Evolutionary conservation across 2,113 vertebrate genomes (phyloP), one percentile per base, ranked within the genome.

Genomic region (Rattus rattus): DNA sequence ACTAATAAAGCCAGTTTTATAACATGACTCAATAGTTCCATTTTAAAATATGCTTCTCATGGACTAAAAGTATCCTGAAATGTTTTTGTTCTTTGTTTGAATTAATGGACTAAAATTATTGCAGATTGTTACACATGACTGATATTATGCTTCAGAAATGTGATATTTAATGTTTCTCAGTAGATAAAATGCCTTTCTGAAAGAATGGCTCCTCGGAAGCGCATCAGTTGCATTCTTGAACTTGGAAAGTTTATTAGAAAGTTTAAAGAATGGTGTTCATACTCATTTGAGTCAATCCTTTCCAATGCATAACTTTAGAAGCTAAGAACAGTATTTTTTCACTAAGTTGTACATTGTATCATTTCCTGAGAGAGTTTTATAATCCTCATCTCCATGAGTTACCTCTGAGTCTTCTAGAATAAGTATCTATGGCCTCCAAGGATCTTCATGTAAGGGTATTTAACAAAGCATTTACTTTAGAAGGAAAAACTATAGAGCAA

Each of bases 21-120:
- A 87, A 47, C 39, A 91, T 75, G 63, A 39, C n/a, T 88, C 33
- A 88, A 54, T 77, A 77, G 65, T 80, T 33, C 1, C 3, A 92
- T 70, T 88, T 92, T 22, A 90, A 75, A 88, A 87, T 84, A 94
- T 63, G 63, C 12, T 49, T 52, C 80, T 92, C n/a, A 24, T 28
- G n/a, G 36, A 89, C 56, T 49, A 86, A 86, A 65, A 76, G 77
- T 80, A 96, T n/a, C 52, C 63, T 69, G 5, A 28, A 13, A 36
- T 49, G 2, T 80, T 92, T 94, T n/a, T 90, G 90, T 92, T 84
- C 83, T 92, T 33, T 3, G 5, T 33, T 95, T 92, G 36, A 87
- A 72, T 93, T 88, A 75, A 76, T 73, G 77, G 17, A 88, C 70
- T 79, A 70, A 96, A 94, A 79, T 87, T 77, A 91, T 54, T 88